Conservation (phyloP, 2,797 vertebrate genomes). For the Aplochiton taeniatus region DNA sequence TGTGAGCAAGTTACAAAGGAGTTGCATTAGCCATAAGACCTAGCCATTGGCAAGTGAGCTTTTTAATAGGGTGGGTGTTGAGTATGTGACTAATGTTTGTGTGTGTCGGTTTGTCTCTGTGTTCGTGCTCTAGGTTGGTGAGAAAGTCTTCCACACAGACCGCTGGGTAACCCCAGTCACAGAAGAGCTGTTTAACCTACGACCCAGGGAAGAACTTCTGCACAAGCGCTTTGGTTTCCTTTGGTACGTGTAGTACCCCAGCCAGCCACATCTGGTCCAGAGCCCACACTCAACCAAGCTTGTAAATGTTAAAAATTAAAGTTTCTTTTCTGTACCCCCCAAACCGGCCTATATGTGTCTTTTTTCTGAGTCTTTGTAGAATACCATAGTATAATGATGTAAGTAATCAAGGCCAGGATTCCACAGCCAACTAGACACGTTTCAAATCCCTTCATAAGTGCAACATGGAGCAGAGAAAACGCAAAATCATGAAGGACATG, state of each 20-base stretch:
- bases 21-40: too few relatives aligned
- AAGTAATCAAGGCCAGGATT: background rate
- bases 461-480: too few relatives aligned
- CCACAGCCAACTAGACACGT: too few relatives aligned
- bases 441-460: too few relatives aligned
- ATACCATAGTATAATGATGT: background rate
- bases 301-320: slow-evolving; percentile 81
- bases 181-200: slow-evolving; percentile 83
- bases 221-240: slow-evolving; percentile 75
- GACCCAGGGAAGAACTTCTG: slow-evolving; percentile 67
- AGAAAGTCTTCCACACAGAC: slow-evolving; percentile 83
- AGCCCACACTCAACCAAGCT: slow-evolving; percentile 28
- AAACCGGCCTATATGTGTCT: slow-evolving; percentile 15
- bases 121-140: slow-evolving; percentile 77
- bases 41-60: too few relatives aligned
- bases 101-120: background rate
- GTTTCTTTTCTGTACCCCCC: slow-evolving; percentile 63
- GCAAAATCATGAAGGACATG: too few relatives aligned
- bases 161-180: slow-evolving; percentile 83
- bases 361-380: background rate
- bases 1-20: too few relatives aligned
- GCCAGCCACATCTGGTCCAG: slow-evolving; percentile 10
- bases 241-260: slow-evolving; percentile 70
- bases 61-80: background rate
- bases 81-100: background rate